Conservation (phyloP, 2,888 invertebrate genomes). For the Pharmacophagus antenor region DNA sequence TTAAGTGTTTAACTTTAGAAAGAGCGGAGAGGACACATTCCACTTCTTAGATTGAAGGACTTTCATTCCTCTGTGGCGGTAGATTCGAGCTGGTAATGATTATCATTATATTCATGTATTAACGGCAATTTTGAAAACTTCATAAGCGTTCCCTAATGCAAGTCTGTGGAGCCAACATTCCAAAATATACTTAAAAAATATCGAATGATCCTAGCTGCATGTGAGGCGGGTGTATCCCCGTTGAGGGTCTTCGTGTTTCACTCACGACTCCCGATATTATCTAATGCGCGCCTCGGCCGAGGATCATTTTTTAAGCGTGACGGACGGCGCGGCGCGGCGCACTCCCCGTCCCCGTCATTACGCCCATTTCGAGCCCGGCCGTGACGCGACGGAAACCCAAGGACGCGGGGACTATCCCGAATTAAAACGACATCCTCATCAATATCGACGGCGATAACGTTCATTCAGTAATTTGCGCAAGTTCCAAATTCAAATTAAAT, state of each 20-base stretch:
- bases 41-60: no score
- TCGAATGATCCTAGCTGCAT: neutral
- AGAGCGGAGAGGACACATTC: no score
- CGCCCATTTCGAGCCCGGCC: slow-evolving; percentile 7
- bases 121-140: no score
- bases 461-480: no score
- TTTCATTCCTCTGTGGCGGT: no score
- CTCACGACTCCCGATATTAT: slow-evolving; percentile 25
- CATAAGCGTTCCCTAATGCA: no score
- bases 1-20: no score
- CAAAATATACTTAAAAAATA: no score
- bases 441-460: neutral
- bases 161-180: no score
- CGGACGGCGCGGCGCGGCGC: slow-evolving; percentile 11
- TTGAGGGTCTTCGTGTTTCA: slow-evolving; percentile 16
- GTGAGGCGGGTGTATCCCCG: slow-evolving; percentile 10
- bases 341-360: slow-evolving; percentile 13
- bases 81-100: no score
- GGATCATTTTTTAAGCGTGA: slow-evolving; percentile 28
- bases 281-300: slow-evolving; percentile 23
- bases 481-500: no score
- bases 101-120: no score
- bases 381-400: slow-evolving; percentile 17
- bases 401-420: slow-evolving; percentile 14
- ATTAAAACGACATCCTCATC: neutral